A percentile compares a stretch with the other conserved stretches of the same genome.
These are phyloP conservation scores for Rhopalosiphum padi DNA, from an alignment of 1,140 invertebrate genomes.

Conservation along the genomic window DNA sequence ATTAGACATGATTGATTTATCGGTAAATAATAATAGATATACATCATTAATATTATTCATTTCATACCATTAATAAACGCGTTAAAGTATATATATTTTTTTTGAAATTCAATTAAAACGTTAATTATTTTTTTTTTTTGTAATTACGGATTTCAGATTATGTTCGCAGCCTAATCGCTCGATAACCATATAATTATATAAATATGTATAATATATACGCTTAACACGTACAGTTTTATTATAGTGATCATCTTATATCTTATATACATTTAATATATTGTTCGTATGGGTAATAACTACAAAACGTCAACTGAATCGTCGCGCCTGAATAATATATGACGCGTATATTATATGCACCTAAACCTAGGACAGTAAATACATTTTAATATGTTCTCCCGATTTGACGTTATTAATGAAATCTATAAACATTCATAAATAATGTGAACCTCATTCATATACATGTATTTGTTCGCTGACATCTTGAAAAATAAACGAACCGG, in stretches of 20 bases:
- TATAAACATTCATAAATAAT: neutral
- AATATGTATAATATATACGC: neutral
- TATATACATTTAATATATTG: neutral
- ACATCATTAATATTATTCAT: neutral
- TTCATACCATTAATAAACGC: neutral
- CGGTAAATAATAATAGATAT: neutral
- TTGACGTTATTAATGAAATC: neutral
- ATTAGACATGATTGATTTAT: conserved; percentile 3
- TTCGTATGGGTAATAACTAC: neutral
- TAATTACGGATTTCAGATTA: neutral
- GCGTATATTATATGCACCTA: neutral
- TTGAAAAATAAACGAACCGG: conserved; percentile 20
- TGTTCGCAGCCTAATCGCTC: neutral
- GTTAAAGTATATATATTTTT: neutral
- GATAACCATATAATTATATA: neutral
- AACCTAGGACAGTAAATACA: neutral
- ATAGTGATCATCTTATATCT: neutral
- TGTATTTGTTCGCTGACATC: neutral
- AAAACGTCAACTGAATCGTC: neutral
- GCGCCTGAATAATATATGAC: neutral
- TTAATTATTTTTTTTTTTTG: neutral
- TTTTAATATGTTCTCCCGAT: neutral
- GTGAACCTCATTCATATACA: neutral
- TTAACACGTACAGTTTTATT: neutral
- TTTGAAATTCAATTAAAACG: neutral